Evolutionary conservation across 2,113 vertebrate genomes (phyloP), one percentile per base, ranked within the genome.

Genomic region (Motacilla tschutschensis): DNA sequence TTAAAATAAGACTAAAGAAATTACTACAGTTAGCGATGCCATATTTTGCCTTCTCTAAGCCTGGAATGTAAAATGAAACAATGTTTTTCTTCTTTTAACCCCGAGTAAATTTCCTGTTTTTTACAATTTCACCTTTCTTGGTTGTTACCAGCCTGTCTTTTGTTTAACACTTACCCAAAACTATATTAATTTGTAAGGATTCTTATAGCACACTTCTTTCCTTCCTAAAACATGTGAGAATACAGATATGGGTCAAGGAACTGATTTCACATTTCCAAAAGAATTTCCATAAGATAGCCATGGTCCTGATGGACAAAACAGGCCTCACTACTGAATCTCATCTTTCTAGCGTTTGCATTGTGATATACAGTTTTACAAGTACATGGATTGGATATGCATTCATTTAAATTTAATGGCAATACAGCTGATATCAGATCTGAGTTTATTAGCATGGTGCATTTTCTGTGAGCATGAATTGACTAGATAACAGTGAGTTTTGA

Each of bases 401-500:
- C 38, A 81, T 84, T 86, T 89, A 92, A 83, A 85, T 92, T 79
- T 90, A 83, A 80, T 44, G 88, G 72, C 79, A 89, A 65, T 66
- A 59, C 33, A 92, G 60, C 36, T 85, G 80, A 72, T 86, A 93
- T 55, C 69, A 94, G 65, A 89, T 48, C 78, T 63, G 54, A 63
- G 55, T 89, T 83, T 87, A 89, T 79, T 50, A 66, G 36, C 0
- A 2, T 46, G 28, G 65, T 72, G 55, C 59, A 64, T 92, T 93
- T 90, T 91, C 75, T 67, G 65, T 59, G 83, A 67, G 87, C 33
- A 88, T 35, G 24, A 81, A 88, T 64, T 82, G 82, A 93, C 83
- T 92, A 57, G 54, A 82, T 64, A 81, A 54, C 91, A 94, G 20
- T 90, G 93, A 92, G 91, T 96, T 89, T 94, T 75, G 84, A 92